These are phyloP conservation scores for Glossophaga mutica DNA, from an alignment of 2,797 vertebrate species.

Conservation along the genomic window DNA sequence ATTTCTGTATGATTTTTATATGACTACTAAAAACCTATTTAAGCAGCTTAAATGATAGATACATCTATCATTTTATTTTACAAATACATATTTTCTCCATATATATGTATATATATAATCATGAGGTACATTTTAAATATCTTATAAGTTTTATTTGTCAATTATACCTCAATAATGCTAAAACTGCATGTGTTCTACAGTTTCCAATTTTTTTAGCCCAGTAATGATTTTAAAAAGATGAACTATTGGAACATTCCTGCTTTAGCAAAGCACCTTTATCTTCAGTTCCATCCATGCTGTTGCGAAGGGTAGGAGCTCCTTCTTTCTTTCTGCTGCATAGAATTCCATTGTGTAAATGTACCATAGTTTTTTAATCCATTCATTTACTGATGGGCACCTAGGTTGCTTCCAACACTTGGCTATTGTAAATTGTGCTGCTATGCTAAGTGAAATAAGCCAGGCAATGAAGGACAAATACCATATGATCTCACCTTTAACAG, in stretches of 20 bases:
- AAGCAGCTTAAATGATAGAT: not conserved
- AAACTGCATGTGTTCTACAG: not conserved
- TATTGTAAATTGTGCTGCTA: too few species aligned
- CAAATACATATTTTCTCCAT: not conserved
- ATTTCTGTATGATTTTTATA: not conserved
- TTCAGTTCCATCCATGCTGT: too few species aligned
- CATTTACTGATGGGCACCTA: too few species aligned
- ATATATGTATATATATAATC: not conserved
- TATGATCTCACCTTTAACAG: too few species aligned
- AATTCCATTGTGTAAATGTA: too few species aligned
- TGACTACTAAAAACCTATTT: not conserved
- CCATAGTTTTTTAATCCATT: too few species aligned
- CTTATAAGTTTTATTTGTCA: not conserved
- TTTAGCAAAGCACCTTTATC: not conserved
- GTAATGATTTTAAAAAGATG: not conserved
- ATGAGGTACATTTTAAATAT: not conserved
- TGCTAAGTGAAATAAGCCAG: too few species aligned
- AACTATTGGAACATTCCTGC: not conserved
- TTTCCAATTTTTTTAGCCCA: not conserved
- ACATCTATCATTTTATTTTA: not conserved
- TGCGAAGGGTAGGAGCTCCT: too few species aligned
- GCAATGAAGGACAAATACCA: too few species aligned
- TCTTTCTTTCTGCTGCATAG: too few species aligned
- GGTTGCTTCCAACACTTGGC: too few species aligned
- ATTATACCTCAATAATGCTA: not conserved